Evolutionary conservation across 2,797 vertebrate species (phyloP).

Genomic region (Poecilia gillii): DNA sequence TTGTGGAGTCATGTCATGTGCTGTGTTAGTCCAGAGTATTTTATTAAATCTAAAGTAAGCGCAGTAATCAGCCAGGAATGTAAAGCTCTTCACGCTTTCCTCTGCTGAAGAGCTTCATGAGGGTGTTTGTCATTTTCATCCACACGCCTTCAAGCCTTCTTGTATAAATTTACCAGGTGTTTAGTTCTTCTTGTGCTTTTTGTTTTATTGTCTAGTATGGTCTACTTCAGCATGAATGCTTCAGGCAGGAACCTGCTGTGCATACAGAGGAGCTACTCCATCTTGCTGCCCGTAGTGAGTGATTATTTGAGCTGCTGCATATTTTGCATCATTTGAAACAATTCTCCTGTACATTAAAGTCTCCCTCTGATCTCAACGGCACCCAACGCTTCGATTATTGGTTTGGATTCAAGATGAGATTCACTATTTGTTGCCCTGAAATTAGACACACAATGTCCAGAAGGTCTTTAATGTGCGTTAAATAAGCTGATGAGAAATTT

Average conservation of each 20-base stretch:
- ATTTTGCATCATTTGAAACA: background rate
- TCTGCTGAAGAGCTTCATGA: background rate
- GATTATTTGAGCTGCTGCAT: background rate
- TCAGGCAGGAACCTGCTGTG: background rate
- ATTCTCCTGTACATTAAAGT: background rate
- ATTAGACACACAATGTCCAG: background rate
- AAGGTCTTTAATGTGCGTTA: background rate
- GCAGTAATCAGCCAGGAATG: background rate
- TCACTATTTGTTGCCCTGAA: background rate
- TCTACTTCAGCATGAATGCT: background rate
- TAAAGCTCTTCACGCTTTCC: background rate
- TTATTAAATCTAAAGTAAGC: background rate
- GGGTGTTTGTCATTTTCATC: background rate
- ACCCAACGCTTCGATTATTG: background rate
- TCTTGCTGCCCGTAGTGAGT: background rate
- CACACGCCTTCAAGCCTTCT: background rate
- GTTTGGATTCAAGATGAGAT: background rate
- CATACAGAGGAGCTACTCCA: background rate
- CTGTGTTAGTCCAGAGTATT: background rate
- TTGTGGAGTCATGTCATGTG: background rate
- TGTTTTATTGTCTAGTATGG: background rate
- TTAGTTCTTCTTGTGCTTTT: background rate
- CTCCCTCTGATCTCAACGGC: background rate
- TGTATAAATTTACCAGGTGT: background rate
- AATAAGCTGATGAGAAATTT: background rate